These are phyloP conservation scores for Mola mola DNA, from an alignment of 2,113 vertebrate species.

Conservation along the genomic window DNA sequence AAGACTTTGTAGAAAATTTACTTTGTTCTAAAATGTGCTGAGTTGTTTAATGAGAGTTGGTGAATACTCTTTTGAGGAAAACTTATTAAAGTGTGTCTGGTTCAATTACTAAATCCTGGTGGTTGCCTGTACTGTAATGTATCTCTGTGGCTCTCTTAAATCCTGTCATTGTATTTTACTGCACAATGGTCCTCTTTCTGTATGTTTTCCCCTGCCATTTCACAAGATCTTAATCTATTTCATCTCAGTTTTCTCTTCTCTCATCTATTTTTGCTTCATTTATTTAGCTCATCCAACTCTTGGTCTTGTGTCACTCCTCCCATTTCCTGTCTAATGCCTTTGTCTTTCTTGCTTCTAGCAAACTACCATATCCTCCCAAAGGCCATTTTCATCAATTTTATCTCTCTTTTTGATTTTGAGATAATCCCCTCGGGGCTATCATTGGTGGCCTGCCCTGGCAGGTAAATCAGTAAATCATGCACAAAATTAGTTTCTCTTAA, in stretches of 20 bases:
- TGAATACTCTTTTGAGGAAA: conserved; percentile 66
- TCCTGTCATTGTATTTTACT: too few relatives aligned
- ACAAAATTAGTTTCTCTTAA: conserved; percentile 20
- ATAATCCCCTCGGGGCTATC: conserved; percentile 51
- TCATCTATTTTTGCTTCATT: conserved; percentile 28
- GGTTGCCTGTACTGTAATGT: conserved; percentile 53
- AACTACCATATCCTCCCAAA: conserved; percentile 29
- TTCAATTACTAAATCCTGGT: conserved; percentile 70
- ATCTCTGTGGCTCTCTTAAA: conserved; percentile 38
- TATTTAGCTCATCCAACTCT: conserved; percentile 43
- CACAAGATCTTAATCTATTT: conserved; percentile 50
- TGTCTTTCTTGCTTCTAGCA: conserved; percentile 36
- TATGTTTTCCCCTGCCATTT: conserved; percentile 14
- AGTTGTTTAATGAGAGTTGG: conserved; percentile 30
- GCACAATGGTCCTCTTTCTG: conserved; percentile 3
- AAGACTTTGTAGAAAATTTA: conserved; percentile 77
- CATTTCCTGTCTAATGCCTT: conserved; percentile 42
- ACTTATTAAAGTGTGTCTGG: conserved; percentile 59
- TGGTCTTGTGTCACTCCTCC: conserved; percentile 24
- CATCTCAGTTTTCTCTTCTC: conserved; percentile 29
- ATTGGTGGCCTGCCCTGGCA: conserved; percentile 50
- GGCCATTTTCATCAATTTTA: conserved; percentile 64
- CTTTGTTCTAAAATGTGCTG: too few relatives aligned
- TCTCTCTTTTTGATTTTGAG: conserved; percentile 51
- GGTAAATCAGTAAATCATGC: conserved; percentile 53